Evolutionary conservation across 64 coral and sea anemone species (phyloP).

Genomic region (Stylophora pistillata): DNA sequence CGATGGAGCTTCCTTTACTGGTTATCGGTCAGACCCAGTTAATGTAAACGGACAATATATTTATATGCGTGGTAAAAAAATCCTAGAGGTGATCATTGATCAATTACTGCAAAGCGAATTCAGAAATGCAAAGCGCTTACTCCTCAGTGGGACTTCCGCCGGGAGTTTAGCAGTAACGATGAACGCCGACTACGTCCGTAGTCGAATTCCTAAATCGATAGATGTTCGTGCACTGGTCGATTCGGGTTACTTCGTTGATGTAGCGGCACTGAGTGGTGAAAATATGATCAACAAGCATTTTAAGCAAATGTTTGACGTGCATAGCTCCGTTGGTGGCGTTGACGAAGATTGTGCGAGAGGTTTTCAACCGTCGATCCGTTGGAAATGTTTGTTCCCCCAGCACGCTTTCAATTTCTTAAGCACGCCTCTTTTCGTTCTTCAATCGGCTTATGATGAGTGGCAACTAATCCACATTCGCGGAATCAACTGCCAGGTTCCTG

Average conservation of each 20-base stretch:
- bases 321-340: slow-evolving; percentile 71
- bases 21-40: slow-evolving; percentile 75
- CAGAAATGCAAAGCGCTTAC: slow-evolving; percentile 58
- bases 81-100: slow-evolving; percentile 83
- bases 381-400: slow-evolving; percentile 98
- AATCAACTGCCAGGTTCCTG: slow-evolving; percentile 79
- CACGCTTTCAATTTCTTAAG: slow-evolving; percentile 74
- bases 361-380: slow-evolving; percentile 35
- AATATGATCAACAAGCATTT: slow-evolving; percentile 83
- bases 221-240: slow-evolving; percentile 89
- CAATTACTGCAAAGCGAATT: slow-evolving; percentile 70
- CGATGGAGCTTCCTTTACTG: slow-evolving; percentile 92
- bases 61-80: slow-evolving; percentile 84
- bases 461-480: slow-evolving; percentile 87
- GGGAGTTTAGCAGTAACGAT: slow-evolving; percentile 83
- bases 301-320: slow-evolving; percentile 78
- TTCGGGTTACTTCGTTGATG: slow-evolving; percentile 93
- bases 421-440: slow-evolving; percentile 90
- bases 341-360: slow-evolving; percentile 71
- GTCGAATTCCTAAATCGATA: slow-evolving; percentile 60
- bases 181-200: slow-evolving; percentile 89
- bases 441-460: slow-evolving; percentile 97
- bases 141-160: slow-evolving; percentile 89
- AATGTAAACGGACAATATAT: slow-evolving; percentile 67
- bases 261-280: slow-evolving; percentile 57